Percentiles rank a stretch among this genome's conserved stretches.
phyloP scores from a whole-genome alignment of 2,113 vertebrate species.

The Donacobius atricapilla region DNA sequence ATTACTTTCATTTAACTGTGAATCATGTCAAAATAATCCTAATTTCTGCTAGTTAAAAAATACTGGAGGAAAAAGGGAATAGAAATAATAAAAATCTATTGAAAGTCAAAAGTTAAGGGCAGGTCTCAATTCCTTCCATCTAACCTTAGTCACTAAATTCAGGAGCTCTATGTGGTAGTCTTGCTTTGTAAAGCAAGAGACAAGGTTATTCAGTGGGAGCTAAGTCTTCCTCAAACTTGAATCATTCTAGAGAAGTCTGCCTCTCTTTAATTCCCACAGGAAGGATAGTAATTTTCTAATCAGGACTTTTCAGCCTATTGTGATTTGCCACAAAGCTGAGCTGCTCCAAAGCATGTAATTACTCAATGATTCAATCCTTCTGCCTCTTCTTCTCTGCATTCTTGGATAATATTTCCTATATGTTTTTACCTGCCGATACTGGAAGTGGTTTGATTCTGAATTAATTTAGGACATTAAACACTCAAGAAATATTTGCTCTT shows the following conservation, averaged over 20 bases:
- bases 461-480: neutral
- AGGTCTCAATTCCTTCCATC: neutral
- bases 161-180: neutral
- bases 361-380: neutral
- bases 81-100: neutral
- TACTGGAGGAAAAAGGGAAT: neutral
- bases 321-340: neutral
- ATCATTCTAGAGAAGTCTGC: neutral
- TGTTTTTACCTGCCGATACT: neutral
- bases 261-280: neutral
- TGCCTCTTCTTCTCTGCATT: neutral
- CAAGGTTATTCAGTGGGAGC: neutral
- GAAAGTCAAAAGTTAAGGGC: neutral
- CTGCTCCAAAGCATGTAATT: neutral
- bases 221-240: neutral
- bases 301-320: neutral
- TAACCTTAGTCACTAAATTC: neutral
- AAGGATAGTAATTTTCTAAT: neutral
- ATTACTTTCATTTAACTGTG: neutral
- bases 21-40: neutral
- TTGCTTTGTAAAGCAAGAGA: neutral
- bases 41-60: neutral
- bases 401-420: neutral
- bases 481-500: neutral
- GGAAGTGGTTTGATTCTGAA: neutral